Evolutionary conservation across 2,113 vertebrate species (phyloP).

Genomic region (Elephas maximus): DNA sequence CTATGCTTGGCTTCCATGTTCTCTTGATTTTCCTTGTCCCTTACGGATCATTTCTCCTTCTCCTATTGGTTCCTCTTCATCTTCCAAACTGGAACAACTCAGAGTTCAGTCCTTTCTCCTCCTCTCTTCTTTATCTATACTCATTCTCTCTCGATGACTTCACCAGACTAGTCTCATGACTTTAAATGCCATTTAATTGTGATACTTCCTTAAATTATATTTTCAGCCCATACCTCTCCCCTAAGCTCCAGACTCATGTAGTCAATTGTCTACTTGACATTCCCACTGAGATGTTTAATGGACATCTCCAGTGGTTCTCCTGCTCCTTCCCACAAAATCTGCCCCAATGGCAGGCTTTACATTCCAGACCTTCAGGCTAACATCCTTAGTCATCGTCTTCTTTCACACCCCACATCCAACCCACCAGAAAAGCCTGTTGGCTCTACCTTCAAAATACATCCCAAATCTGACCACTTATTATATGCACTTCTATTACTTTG

Average conservation of each 20-base stretch:
- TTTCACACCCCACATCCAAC: not conserved
- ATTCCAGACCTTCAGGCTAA: not conserved
- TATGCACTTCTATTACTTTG: not conserved
- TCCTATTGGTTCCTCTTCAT: not conserved
- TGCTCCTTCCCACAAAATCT: not conserved
- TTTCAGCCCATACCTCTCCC: not conserved
- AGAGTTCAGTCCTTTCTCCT: not conserved
- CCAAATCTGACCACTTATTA: not conserved
- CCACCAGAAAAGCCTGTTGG: not conserved
- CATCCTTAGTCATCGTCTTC: not conserved
- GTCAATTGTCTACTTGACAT: not conserved
- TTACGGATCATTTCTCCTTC: not conserved
- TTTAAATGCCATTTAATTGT: constrained; percentile 1
- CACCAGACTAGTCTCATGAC: not conserved
- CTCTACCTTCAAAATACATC: not conserved
- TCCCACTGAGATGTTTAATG: not conserved
- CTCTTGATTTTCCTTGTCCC: not conserved
- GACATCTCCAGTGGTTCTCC: not conserved
- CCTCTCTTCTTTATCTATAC: not conserved
- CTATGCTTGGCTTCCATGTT: not conserved
- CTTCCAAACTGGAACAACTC: not conserved
- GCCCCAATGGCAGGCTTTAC: not conserved
- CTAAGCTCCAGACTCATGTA: not conserved
- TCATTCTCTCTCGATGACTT: not conserved
- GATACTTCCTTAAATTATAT: not conserved